Conservation (phyloP, 2,888 invertebrate species). For the Chesias legatella region DNA sequence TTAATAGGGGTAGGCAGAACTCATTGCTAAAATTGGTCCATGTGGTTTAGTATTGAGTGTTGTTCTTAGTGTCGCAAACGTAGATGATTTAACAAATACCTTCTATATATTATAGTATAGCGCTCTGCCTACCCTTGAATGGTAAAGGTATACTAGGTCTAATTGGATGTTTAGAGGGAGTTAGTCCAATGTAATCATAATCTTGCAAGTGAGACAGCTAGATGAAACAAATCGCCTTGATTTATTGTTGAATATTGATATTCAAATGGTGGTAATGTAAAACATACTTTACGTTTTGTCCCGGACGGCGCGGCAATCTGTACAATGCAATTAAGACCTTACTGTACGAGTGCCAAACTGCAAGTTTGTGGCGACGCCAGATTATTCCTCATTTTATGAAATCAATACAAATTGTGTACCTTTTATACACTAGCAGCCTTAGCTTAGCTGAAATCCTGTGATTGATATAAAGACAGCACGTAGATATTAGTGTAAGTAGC, state of each 20-base stretch:
- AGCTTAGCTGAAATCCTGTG: slow-evolving; percentile 41
- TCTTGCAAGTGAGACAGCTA: slow-evolving; percentile 13
- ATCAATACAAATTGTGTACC: slow-evolving; percentile 10
- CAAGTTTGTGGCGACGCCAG: slow-evolving; percentile 14
- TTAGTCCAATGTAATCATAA: too few species aligned
- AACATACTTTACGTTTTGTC: slow-evolving; percentile 2
- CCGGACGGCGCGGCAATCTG: background rate
- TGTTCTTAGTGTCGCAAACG: too few species aligned
- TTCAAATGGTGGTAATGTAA: slow-evolving; percentile 7
- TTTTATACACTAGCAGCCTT: slow-evolving; percentile 28
- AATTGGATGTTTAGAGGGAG: too few species aligned
- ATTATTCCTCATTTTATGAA: background rate
- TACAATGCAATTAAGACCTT: slow-evolving; percentile 7
- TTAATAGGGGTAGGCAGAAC: too few species aligned
- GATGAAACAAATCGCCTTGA: slow-evolving; percentile 17
- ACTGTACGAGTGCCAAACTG: slow-evolving; percentile 22
- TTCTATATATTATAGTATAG: too few species aligned
- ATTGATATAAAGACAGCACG: slow-evolving; percentile 30
- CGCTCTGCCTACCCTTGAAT: too few species aligned
- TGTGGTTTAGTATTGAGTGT: too few species aligned
- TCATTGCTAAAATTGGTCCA: too few species aligned
- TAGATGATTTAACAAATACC: too few species aligned
- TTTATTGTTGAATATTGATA: slow-evolving; percentile 14
- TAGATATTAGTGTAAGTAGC: slow-evolving; percentile 17
- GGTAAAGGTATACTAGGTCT: too few species aligned